Evolutionary conservation across 2,888 invertebrate species (phyloP).

Genomic region (Frankliniella intonsa): DNA sequence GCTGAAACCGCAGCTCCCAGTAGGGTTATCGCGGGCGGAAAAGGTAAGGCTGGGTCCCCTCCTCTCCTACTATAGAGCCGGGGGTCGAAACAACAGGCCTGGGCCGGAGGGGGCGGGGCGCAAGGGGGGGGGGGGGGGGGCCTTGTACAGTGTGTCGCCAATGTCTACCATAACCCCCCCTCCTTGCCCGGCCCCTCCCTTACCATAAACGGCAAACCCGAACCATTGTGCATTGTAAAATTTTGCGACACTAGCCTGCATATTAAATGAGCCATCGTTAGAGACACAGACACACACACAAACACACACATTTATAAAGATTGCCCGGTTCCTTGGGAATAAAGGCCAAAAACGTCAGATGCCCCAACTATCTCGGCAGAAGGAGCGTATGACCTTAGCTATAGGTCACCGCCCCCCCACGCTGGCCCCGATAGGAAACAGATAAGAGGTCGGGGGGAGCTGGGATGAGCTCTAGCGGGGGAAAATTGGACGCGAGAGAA

Average conservation of each 20-base stretch:
- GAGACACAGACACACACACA: not conserved
- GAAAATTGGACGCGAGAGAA: not conserved
- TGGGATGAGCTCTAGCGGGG: not conserved
- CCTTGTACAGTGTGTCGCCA: not conserved
- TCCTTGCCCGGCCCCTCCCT: too few relatives aligned
- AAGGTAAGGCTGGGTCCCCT: too few relatives aligned
- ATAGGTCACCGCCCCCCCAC: not conserved
- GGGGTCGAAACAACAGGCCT: too few relatives aligned
- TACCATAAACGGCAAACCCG: too few relatives aligned
- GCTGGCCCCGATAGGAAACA: not conserved
- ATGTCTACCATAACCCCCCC: not conserved
- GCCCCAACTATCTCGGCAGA: too few relatives aligned
- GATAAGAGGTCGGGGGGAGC: not conserved
- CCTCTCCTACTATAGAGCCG: too few relatives aligned
- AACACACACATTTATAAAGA: not conserved
- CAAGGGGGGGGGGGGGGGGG: not conserved
- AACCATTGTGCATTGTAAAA: slow-evolving; percentile 6
- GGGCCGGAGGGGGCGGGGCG: not conserved
- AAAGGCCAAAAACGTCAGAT: too few relatives aligned
- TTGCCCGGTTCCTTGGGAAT: too few relatives aligned
- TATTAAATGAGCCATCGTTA: too few relatives aligned
- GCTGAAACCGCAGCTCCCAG: too few relatives aligned
- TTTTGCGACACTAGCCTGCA: not conserved
- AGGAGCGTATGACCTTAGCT: too few relatives aligned
- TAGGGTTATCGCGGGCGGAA: too few relatives aligned